Evolutionary conservation across 30 jellyfish, hydroid and myxozoan species (phyloP), one percentile per base, ranked within the genome.

Genomic region (Rhopilema esculentum): DNA sequence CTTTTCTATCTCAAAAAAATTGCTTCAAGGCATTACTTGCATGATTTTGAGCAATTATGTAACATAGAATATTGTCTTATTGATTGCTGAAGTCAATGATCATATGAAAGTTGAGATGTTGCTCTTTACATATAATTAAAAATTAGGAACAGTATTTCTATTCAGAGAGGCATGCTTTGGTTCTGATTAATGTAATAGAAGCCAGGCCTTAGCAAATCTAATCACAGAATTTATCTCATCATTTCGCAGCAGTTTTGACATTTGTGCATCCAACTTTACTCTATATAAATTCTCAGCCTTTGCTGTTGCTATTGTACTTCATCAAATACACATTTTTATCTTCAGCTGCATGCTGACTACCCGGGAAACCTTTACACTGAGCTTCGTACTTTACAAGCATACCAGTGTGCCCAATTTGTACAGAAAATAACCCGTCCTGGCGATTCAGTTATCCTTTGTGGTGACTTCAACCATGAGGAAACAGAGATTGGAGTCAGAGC

Each of bases 261-360:
- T 17, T 63, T 2, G n/a, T n/a, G n/a, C n/a, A n/a, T n/a, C n/a
- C n/a, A n/a, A n/a, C n/a, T n/a, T n/a, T n/a, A n/a, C n/a, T n/a
- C 73, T 4, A 19, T 27, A 19, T 17, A 2, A 27, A 63, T 7
- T 1, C 24, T 18, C n/a, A 30, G 4, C 73, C 73, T 63, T 63
- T 63, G 19, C 1, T 63, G n/a, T n/a, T n/a, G n/a, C n/a, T n/a
- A n/a, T n/a, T n/a, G n/a, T n/a, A n/a, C 0, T 70, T 8, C 7
- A 7, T 8, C 26, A 4, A 17, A 15, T 21, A 12, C 30, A 15
- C 40, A 0, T 31, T 77, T 62, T 66, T 4, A 0, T 19, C 50
- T 69, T 17, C 66, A 93, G 98, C 72, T 93, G 23, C 98, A 93
- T 84, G 98, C 98, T 8, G 86, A 84, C 62, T 93, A 93, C 75